Conservation (phyloP, 1,140 invertebrate species). For the Monomorium pharaonis region DNA sequence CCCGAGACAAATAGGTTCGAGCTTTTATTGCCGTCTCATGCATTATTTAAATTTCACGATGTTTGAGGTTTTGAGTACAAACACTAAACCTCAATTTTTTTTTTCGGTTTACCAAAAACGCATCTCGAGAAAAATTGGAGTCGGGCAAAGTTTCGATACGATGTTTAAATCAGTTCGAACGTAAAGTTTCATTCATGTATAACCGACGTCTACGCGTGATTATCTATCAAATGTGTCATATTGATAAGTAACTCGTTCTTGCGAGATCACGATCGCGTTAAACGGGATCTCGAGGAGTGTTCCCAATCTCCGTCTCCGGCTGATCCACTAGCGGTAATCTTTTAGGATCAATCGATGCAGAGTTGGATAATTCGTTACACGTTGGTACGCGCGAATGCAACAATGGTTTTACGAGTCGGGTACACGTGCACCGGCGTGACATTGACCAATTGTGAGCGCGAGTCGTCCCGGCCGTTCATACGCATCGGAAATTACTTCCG, state of each 20-base stretch:
- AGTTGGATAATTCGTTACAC: constrained; percentile 54
- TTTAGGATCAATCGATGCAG: background rate
- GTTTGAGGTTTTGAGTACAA: no score
- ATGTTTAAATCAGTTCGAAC: background rate
- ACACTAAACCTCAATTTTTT: no score
- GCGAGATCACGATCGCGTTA: background rate
- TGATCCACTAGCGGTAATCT: background rate
- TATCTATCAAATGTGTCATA: background rate
- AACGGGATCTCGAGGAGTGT: background rate
- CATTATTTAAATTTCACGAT: no score
- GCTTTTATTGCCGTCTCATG: no score
- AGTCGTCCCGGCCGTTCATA: constrained; percentile 66
- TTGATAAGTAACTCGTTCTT: background rate
- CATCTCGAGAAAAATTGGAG: background rate
- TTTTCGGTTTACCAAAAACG: background rate
- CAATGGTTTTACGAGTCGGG: constrained; percentile 22
- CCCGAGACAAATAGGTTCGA: no score
- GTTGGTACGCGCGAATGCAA: background rate
- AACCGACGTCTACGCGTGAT: background rate
- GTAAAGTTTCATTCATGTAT: background rate
- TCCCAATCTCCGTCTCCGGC: background rate
- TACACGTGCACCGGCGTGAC: constrained; percentile 76
- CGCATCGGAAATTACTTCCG: constrained; percentile 76
- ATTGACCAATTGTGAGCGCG: constrained; percentile 78
- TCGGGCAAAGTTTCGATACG: background rate